Conservation (phyloP, 2,888 invertebrate species). For the Epinotia demarniana region DNA sequence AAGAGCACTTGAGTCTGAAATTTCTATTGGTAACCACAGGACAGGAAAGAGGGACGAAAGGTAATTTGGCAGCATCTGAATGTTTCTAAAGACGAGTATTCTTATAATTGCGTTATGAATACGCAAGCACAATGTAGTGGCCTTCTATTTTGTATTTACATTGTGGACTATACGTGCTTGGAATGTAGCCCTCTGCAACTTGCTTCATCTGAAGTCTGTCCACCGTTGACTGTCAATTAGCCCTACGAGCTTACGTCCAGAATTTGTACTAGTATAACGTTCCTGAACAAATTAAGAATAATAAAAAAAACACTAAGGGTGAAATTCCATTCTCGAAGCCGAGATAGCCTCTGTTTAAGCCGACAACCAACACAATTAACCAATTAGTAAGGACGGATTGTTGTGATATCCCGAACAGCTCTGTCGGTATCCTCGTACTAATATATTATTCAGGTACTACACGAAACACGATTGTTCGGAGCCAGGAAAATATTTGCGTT, state of each 20-base stretch:
- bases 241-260: neutral
- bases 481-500: neutral
- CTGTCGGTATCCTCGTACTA: neutral
- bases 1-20: no score
- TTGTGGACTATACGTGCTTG: neutral
- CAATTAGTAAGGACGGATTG: slow-evolving; percentile 20
- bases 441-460: slow-evolving; percentile 6
- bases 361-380: slow-evolving; percentile 32
- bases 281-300: slow-evolving; percentile 13
- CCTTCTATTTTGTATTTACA: neutral
- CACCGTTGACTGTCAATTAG: neutral
- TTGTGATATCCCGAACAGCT: slow-evolving; percentile 21
- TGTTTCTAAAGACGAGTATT: neutral
- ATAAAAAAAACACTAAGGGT: slow-evolving; percentile 10
- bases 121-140: neutral
- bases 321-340: slow-evolving; percentile 14
- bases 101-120: neutral
- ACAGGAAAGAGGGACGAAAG: no score
- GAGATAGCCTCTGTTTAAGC: slow-evolving; percentile 22
- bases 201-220: neutral
- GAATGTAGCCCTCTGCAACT: neutral
- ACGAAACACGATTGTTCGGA: neutral
- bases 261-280: slow-evolving; percentile 6
- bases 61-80: neutral
- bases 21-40: no score